Percentiles rank a stretch among this genome's conserved stretches.
phyloP scores from a whole-genome alignment of 2,113 vertebrate genomes.

The Alethe castanea region DNA sequence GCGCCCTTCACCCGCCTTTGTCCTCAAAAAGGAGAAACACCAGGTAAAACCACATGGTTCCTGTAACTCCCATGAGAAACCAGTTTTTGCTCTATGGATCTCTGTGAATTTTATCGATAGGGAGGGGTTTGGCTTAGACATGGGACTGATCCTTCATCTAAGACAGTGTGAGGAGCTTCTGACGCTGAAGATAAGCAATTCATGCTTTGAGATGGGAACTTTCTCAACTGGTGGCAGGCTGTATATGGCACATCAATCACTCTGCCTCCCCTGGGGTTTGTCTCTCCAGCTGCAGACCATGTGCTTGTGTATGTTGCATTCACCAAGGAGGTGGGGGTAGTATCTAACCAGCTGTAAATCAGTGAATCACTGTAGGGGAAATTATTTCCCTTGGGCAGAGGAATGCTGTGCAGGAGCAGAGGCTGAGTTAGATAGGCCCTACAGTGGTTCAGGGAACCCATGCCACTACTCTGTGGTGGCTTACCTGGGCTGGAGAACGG shows the following conservation, averaged over 20 bases:
- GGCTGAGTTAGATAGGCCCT: background rate
- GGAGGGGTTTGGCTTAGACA: background rate
- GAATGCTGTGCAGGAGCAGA: background rate
- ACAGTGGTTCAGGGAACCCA: accelerated
- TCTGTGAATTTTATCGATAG: background rate
- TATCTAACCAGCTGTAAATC: conserved; percentile 16
- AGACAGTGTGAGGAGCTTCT: background rate
- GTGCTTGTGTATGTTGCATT: background rate
- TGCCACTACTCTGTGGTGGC: background rate
- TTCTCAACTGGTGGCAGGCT: conserved; percentile 9
- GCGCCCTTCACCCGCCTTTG: accelerated
- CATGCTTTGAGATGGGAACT: background rate
- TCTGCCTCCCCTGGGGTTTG: background rate
- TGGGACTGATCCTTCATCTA: background rate
- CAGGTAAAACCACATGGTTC: background rate
- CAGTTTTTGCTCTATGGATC: background rate
- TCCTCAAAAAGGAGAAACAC: background rate
- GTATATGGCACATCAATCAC: background rate
- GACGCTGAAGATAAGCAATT: conserved; percentile 8
- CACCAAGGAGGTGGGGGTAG: background rate
- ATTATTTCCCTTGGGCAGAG: background rate
- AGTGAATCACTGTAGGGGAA: background rate
- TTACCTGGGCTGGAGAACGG: background rate
- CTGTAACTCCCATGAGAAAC: background rate
- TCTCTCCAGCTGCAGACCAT: conserved; percentile 33